Evolutionary conservation across 2,113 vertebrate species (phyloP), one percentile per base, ranked within the genome.

Genomic region (Pyrgilauda ruficollis): DNA sequence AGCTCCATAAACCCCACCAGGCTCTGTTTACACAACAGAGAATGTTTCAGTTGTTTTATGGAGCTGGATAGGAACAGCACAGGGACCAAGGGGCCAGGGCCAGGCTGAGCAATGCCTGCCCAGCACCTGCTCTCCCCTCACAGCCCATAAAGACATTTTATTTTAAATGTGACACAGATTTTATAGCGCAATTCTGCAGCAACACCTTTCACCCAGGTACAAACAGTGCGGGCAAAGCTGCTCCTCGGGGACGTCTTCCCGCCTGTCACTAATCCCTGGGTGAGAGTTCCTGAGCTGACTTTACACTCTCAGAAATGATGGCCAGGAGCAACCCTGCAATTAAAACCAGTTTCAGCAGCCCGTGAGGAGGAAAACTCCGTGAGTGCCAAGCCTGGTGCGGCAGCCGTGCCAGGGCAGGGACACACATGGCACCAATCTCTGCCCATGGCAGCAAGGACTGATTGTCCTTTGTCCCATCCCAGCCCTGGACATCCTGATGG

Each of bases 31-130:
- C 89, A 73, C 93, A 95, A 80, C 89, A 96, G 11, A 7, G 24
- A 94, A 80, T 83, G 91, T 96, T 94, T 95, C 96, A 4, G 66
- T 96, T 96, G 89, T 66, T 97, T 97, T 96, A 96, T 95, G 84
- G 95, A 79, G 91, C 41, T 3, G 84, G 39, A 63, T 66, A 50
- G 83, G 84, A 80, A 35, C 78, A 53, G 58, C 13, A 0, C 53
- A 23, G 41, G 49, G 67, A 49, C 22, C 18, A 7, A 52, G 8
- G 64, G 79, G 82, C 67, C n/a, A 22, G 66, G 82, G 56, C 63
- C 0, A 2, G 70, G 82, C 86, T 10, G 23, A 61, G 88, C 15
- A 33, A 35, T 0, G 26, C 52, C 47, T 84, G 89, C 56, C 81
- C 81, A 68, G 35, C 94, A 91, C 93, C 91, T 91, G 94, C 89